Evolutionary conservation across 2,113 vertebrate species (phyloP).

Genomic region (Bothrops jararaca): DNA sequence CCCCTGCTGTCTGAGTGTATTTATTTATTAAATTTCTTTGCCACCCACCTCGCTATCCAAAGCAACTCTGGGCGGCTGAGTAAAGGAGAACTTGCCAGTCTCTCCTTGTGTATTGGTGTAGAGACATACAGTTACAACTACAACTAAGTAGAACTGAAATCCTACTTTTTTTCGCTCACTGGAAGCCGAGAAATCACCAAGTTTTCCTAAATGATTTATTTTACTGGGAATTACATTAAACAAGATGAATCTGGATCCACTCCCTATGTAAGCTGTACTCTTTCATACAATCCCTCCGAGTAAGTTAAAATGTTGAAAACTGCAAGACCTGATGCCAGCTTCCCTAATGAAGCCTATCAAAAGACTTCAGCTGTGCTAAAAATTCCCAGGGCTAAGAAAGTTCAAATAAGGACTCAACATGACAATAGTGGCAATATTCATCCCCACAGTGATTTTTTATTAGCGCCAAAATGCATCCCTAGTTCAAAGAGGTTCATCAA

Average conservation of each 20-base stretch:
- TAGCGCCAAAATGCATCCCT: not conserved
- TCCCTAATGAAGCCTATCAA: not conserved
- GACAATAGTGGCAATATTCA: not conserved
- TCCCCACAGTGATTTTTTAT: slow-evolving; percentile 9
- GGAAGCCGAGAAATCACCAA: not conserved
- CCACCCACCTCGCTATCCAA: not conserved
- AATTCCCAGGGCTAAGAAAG: not conserved
- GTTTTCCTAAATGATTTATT: not conserved
- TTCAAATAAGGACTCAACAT: not conserved
- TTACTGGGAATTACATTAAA: not conserved
- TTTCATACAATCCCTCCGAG: not conserved
- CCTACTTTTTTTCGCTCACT: not conserved
- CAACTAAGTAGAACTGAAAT: not conserved
- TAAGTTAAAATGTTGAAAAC: not conserved
- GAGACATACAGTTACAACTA: not conserved
- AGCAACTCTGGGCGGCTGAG: not conserved
- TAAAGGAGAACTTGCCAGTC: not conserved
- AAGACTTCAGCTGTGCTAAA: not conserved
- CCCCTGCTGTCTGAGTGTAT: not conserved
- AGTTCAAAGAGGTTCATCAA: slow-evolving; percentile 5
- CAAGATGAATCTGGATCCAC: not conserved
- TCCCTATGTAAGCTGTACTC: not conserved
- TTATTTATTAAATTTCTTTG: not conserved
- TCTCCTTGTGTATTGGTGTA: not conserved
- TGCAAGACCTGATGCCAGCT: not conserved